Evolutionary conservation across 2,888 invertebrate species (phyloP).

Genomic region (Pyrgus malvae): DNA sequence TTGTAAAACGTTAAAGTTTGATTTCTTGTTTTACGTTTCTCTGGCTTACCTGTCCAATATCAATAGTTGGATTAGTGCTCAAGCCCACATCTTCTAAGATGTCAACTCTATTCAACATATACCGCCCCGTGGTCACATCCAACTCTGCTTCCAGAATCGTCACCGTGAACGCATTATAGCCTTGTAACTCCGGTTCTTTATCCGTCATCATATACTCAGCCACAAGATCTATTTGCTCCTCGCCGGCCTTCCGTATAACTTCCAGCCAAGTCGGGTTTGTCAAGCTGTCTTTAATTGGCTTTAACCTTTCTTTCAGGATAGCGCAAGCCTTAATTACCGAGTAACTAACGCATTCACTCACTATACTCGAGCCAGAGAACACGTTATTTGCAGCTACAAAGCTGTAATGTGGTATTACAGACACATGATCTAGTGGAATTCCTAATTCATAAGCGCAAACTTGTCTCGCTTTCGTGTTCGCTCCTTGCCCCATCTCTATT

Average conservation of each 20-base stretch:
- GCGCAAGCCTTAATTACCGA: conserved; percentile 83
- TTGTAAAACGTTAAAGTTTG: too few relatives aligned
- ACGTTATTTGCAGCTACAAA: conserved; percentile 83
- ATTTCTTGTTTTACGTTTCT: too few relatives aligned
- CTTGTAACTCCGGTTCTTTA: conserved; percentile 69
- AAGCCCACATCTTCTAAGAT: conserved; percentile 86
- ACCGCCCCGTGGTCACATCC: conserved; percentile 87
- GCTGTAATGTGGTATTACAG: conserved; percentile 82
- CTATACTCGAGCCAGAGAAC: conserved; percentile 85
- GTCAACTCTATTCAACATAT: conserved; percentile 82
- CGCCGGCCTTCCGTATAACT: conserved; percentile 78
- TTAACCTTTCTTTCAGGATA: conserved; percentile 77
- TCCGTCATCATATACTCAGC: conserved; percentile 83
- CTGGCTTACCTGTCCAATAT: conserved; percentile 83
- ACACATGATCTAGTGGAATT: conserved; percentile 83
- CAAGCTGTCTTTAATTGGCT: conserved; percentile 74
- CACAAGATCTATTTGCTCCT: conserved; percentile 80
- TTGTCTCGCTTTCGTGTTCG: conserved; percentile 90
- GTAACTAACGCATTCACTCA: conserved; percentile 83
- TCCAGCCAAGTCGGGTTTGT: conserved; percentile 81
- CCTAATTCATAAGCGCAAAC: conserved; percentile 88
- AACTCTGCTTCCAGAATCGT: conserved; percentile 84
- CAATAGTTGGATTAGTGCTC: conserved; percentile 85
- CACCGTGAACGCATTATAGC: conserved; percentile 83
- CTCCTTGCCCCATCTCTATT: conserved; percentile 89